These are phyloP conservation scores for Heterohyrax brucei DNA, from an alignment of 2,797 vertebrate species.

Conservation along the genomic window DNA sequence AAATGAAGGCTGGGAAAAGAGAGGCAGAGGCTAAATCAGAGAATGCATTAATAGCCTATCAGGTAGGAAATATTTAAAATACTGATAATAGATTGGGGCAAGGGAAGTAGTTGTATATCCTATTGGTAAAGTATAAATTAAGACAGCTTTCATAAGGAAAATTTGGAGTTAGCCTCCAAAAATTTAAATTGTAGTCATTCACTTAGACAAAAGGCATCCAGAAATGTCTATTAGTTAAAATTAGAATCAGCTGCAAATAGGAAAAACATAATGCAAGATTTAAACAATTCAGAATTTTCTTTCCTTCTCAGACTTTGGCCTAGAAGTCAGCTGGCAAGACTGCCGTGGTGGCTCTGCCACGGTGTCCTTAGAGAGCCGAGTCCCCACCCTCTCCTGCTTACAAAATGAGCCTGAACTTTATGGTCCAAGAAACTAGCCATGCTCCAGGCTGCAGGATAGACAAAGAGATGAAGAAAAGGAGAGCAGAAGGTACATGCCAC, in stretches of 20 bases:
- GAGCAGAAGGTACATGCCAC: not conserved
- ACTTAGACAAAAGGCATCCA: not conserved
- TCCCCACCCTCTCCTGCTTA: not conserved
- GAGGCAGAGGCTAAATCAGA: not conserved
- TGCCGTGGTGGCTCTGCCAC: not conserved
- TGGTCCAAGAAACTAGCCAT: not conserved
- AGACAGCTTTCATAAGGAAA: not conserved
- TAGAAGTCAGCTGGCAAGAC: not conserved
- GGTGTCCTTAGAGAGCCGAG: not conserved
- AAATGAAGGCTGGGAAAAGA: not conserved
- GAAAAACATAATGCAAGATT: not conserved
- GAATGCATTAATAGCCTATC: not conserved
- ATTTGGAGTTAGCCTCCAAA: not conserved
- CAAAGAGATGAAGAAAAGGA: not conserved
- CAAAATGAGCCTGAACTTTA: not conserved
- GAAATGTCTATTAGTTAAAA: conserved; percentile 2
- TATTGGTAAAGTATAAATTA: not conserved
- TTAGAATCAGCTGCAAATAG: not conserved
- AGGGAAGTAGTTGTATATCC: not conserved
- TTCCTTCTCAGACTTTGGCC: not conserved
- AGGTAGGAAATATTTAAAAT: conserved; percentile 11
- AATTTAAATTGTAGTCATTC: not conserved
- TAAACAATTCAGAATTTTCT: not conserved
- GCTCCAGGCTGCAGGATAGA: not conserved
- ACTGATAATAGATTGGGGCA: not conserved